Evolutionary conservation across 2,888 invertebrate genomes (phyloP).

Genomic region (Drosophila buzzatii): DNA sequence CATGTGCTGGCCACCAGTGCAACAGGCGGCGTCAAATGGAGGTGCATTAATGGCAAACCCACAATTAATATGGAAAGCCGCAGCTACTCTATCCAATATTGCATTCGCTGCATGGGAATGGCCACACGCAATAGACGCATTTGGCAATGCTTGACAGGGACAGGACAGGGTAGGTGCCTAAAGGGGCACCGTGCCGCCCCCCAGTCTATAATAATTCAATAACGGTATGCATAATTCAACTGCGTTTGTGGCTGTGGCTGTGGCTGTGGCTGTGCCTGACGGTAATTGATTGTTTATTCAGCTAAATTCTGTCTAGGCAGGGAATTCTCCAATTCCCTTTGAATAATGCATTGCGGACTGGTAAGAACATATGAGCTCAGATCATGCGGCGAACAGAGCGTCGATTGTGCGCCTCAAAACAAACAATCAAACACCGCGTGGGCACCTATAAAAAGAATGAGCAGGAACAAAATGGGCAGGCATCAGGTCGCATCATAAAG

Average conservation of each 20-base stretch:
- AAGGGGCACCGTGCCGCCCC: background rate
- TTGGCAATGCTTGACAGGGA: conserved; percentile 30
- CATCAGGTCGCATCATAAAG: conserved; percentile 64
- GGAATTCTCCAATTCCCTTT: conserved; percentile 41
- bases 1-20: conserved; percentile 8
- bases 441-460: conserved; percentile 52
- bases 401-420: conserved; percentile 40
- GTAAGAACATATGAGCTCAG: background rate
- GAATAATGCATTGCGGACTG: conserved; percentile 60
- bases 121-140: conserved; percentile 66
- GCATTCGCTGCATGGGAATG: conserved; percentile 24
- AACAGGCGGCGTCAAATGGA: conserved; percentile 49
- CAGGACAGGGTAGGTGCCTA: background rate
- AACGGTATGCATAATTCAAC: conserved; percentile 70
- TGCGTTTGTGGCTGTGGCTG: conserved; percentile 1
- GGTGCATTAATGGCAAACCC: conserved; percentile 54
- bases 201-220: conserved; percentile 71
- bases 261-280: conserved; percentile 14
- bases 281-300: conserved; percentile 73
- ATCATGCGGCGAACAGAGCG: conserved; percentile 25
- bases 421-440: conserved; percentile 70
- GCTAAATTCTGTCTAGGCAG: conserved; percentile 51
- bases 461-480: conserved; percentile 11
- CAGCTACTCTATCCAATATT: conserved; percentile 13
- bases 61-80: conserved; percentile 56